A percentile compares a stretch with the other conserved stretches of the same genome.
phyloP scores from a whole-genome alignment of 2,888 invertebrate genomes.

The Hypena proboscidalis region DNA sequence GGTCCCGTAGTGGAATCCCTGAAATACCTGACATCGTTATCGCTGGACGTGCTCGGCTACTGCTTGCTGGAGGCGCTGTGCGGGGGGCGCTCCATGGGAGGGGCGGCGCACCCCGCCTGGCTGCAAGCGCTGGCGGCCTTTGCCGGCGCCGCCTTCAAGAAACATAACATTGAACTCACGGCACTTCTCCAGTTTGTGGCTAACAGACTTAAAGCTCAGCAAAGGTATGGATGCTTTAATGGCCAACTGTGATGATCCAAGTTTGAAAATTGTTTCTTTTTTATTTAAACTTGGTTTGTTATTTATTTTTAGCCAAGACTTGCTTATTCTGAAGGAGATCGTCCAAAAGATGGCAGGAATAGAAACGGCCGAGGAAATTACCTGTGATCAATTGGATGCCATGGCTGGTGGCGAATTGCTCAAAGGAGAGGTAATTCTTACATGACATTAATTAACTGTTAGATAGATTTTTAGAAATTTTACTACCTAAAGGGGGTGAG shows the following conservation, averaged over 20 bases:
- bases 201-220: slow-evolving; percentile 97
- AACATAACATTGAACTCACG: slow-evolving; percentile 97
- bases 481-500: too few relatives aligned
- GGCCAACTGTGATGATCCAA: too few relatives aligned
- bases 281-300: too few relatives aligned
- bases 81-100: slow-evolving; percentile 86
- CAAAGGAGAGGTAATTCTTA: slow-evolving; percentile 96
- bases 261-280: too few relatives aligned
- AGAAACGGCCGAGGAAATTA: slow-evolving; percentile 98
- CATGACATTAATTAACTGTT: too few relatives aligned
- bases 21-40: slow-evolving; percentile 97
- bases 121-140: slow-evolving; percentile 97
- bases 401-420: slow-evolving; percentile 98
- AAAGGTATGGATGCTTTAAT: slow-evolving; percentile 89
- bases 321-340: slow-evolving; percentile 97
- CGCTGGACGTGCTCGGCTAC: slow-evolving; percentile 98
- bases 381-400: slow-evolving; percentile 97
- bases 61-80: slow-evolving; percentile 96
- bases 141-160: slow-evolving; percentile 98
- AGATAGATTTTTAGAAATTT: too few relatives aligned
- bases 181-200: slow-evolving; percentile 98
- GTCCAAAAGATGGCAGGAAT: slow-evolving; percentile 99
- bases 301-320: slow-evolving; percentile 88
- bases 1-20: slow-evolving; percentile 98
- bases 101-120: slow-evolving; percentile 95